A percentile compares a stretch with the other conserved stretches of the same genome.
These are phyloP conservation scores for Dysdera silvatica DNA, from an alignment of 1,140 invertebrate genomes.

Conservation along the genomic window DNA sequence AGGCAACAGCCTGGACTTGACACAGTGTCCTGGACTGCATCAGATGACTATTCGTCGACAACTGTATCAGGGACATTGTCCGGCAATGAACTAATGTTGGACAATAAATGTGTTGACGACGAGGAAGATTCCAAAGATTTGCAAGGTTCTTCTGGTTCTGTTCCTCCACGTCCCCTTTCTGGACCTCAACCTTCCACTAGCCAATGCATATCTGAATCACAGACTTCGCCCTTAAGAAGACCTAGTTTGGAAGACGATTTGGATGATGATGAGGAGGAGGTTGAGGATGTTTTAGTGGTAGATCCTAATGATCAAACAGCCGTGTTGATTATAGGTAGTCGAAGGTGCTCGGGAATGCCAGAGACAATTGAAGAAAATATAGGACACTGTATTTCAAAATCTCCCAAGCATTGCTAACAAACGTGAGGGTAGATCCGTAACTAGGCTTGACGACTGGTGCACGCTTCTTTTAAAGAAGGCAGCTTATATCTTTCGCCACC, in stretches of 20 bases:
- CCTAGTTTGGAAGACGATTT: background rate
- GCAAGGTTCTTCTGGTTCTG: too few species aligned
- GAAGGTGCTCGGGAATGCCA: slow-evolving; percentile 19
- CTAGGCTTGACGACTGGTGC: background rate
- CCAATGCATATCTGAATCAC: slow-evolving; percentile 14
- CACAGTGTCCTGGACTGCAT: slow-evolving; percentile 24
- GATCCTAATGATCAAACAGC: slow-evolving; percentile 27
- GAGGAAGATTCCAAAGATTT: too few species aligned
- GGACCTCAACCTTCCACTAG: background rate
- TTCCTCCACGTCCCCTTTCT: too few species aligned
- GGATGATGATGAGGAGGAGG: slow-evolving; percentile 9
- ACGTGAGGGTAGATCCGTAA: slow-evolving; percentile 15
- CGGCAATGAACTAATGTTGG: slow-evolving; percentile 11
- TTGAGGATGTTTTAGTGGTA: slow-evolving; percentile 19
- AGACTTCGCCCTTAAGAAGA: slow-evolving; percentile 18
- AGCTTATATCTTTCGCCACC: background rate
- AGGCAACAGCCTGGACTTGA: slow-evolving; percentile 22
- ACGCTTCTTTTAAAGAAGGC: background rate
- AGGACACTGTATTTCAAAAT: slow-evolving; percentile 20
- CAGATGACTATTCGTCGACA: slow-evolving; percentile 23
- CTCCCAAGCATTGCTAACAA: slow-evolving; percentile 23
- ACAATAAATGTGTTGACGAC: too few species aligned
- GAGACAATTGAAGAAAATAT: slow-evolving; percentile 21
- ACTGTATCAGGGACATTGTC: slow-evolving; percentile 24
- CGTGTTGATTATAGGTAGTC: slow-evolving; percentile 11